A percentile compares a stretch with the other conserved stretches of the same genome.
Evolutionary conservation across 2,113 vertebrate species (phyloP).

Genomic region (Solenodon paradoxus): DNA sequence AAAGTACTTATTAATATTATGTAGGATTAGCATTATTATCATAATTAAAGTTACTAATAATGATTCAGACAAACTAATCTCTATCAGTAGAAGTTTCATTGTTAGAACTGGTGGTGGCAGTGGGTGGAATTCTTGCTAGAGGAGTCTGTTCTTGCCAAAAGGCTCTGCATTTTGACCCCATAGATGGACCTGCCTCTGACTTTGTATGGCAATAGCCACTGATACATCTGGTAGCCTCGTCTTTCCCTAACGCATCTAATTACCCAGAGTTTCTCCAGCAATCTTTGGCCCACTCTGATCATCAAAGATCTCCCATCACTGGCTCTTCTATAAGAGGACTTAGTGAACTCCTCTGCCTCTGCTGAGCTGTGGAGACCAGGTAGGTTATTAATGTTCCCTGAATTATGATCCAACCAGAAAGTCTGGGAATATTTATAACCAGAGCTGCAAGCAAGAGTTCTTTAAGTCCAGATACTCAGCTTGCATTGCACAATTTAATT

Average conservation of each 20-base stretch:
- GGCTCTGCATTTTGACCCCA: neutral
- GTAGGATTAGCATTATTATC: neutral
- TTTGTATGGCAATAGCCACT: neutral
- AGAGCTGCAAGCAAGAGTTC: constrained; percentile 23
- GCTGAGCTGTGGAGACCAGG: constrained; percentile 52
- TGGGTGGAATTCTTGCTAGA: neutral
- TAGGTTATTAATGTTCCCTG: constrained; percentile 78
- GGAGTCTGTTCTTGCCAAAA: neutral
- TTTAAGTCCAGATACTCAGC: constrained; percentile 48
- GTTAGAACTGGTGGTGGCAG: neutral
- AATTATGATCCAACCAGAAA: constrained; percentile 74
- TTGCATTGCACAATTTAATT: constrained; percentile 67
- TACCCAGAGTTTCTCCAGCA: neutral
- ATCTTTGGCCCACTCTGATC: neutral
- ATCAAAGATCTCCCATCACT: neutral
- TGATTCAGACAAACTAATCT: neutral
- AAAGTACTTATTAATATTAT: neutral
- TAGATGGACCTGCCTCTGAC: neutral
- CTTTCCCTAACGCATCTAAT: neutral
- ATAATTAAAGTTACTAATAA: neutral
- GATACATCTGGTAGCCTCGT: neutral
- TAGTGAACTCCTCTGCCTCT: constrained; percentile 76
- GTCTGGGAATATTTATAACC: constrained; percentile 73
- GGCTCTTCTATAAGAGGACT: constrained; percentile 52
- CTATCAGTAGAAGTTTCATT: neutral